phyloP scores from a whole-genome alignment of 2,888 invertebrate genomes.

The Parascotia fuliginaria region DNA sequence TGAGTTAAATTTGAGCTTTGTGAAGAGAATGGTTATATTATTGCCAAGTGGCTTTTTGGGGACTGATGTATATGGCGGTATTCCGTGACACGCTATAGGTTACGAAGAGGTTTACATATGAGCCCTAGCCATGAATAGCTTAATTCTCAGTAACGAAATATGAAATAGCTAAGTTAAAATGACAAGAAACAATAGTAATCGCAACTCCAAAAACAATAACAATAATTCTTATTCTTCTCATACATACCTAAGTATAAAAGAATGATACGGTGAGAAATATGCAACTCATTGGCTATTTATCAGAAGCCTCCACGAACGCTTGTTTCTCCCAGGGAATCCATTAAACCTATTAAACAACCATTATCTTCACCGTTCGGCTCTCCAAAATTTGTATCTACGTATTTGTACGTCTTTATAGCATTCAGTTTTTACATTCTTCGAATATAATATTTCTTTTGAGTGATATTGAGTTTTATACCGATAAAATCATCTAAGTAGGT shows the following conservation, averaged over 20 bases:
- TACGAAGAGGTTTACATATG: too few relatives aligned
- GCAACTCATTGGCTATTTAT: slow-evolving; percentile 69
- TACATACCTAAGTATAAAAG: not conserved
- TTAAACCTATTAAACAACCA: slow-evolving; percentile 68
- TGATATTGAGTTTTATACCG: too few relatives aligned
- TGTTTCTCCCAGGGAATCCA: slow-evolving; percentile 53
- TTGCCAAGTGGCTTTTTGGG: too few relatives aligned
- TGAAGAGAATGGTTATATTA: too few relatives aligned
- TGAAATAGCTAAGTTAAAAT: too few relatives aligned
- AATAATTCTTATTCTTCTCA: slow-evolving; percentile 24
- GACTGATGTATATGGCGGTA: too few relatives aligned
- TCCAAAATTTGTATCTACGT: slow-evolving; percentile 49
- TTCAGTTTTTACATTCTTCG: slow-evolving; percentile 8
- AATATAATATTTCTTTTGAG: too few relatives aligned
- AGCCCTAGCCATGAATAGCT: too few relatives aligned
- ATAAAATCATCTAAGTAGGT: too few relatives aligned
- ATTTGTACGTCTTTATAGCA: slow-evolving; percentile 28
- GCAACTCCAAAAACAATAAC: not conserved
- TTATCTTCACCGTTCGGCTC: slow-evolving; percentile 50
- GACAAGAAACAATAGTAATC: not conserved
- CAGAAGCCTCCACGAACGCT: slow-evolving; percentile 45
- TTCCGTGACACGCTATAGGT: too few relatives aligned
- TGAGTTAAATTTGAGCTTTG: too few relatives aligned
- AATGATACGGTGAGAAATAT: slow-evolving; percentile 44
- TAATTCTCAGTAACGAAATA: too few relatives aligned